phyloP scores from a whole-genome alignment of 2,888 invertebrate genomes.

The Molanna angustata region DNA sequence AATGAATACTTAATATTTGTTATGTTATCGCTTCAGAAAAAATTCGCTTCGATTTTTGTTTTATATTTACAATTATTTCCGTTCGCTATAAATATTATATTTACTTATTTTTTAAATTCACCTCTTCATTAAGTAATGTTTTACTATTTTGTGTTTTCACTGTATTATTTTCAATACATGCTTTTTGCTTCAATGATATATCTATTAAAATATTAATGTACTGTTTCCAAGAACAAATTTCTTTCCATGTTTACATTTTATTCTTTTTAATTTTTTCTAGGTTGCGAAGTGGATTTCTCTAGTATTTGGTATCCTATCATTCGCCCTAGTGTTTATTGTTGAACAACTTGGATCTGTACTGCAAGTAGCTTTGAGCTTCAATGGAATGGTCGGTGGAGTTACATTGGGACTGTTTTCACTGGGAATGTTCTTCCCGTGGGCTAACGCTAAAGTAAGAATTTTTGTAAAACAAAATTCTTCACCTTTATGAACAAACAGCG shows the following conservation, averaged over 20 bases:
- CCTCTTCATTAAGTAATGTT: no score
- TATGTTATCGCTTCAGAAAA: no score
- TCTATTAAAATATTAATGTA: background rate
- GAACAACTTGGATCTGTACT: conserved; percentile 84
- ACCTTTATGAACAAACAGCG: background rate
- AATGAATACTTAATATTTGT: no score
- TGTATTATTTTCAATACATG: no score
- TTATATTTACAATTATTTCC: no score
- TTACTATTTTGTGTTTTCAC: no score
- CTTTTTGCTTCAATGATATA: no score
- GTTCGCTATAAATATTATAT: no score
- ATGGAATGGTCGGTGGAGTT: conserved; percentile 87
- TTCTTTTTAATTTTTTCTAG: conserved; percentile 36
- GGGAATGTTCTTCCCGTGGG: conserved; percentile 87
- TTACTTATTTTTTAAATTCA: no score
- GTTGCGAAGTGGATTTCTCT: conserved; percentile 62
- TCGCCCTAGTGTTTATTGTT: conserved; percentile 80
- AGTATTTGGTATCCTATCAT: conserved; percentile 71
- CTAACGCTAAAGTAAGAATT: conserved; percentile 67
- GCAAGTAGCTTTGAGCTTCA: conserved; percentile 84
- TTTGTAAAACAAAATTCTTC: no score
- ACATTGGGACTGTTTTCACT: conserved; percentile 82
- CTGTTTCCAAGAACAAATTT: no score
- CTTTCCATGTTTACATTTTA: background rate
- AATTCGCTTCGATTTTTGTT: no score